Percentiles rank a stretch among this genome's conserved stretches.
phyloP scores from a whole-genome alignment of 2,113 vertebrate genomes.

The Notechis scutatus region DNA sequence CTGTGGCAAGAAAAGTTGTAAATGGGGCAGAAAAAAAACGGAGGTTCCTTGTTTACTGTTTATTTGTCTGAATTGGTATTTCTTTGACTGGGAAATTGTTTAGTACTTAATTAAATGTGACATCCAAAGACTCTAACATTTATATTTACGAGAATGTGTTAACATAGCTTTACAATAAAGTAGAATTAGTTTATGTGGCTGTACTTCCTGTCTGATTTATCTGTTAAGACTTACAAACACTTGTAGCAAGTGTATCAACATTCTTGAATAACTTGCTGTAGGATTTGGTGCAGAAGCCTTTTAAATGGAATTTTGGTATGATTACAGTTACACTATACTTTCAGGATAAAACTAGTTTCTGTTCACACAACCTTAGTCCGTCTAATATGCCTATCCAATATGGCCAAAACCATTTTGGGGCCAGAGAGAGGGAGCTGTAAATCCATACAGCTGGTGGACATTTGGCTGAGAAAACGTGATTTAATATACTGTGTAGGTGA shows the following conservation, averaged over 20 bases:
- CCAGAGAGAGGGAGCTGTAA: not conserved
- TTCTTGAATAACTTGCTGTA: not conserved
- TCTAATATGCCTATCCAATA: not conserved
- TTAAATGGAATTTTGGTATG: not conserved
- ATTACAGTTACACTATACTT: not conserved
- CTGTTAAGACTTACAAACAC: too few species aligned
- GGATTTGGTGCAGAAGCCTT: not conserved
- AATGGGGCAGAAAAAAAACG: not conserved
- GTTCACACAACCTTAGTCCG: not conserved
- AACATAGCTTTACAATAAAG: not conserved
- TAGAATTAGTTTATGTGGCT: too few species aligned
- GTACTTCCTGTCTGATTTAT: too few species aligned
- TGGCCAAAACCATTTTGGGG: not conserved
- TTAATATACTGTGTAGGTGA: not conserved
- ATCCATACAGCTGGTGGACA: not conserved
- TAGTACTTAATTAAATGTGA: not conserved
- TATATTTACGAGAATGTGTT: not conserved
- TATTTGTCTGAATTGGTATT: not conserved
- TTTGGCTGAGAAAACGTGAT: not conserved
- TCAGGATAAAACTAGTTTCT: not conserved
- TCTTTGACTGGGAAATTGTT: not conserved
- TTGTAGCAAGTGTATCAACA: not conserved
- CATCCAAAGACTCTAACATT: not conserved
- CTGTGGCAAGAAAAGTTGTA: not conserved
- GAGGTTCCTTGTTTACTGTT: not conserved